Percentiles rank a stretch among this genome's conserved stretches.
Evolutionary conservation across 2,888 invertebrate species (phyloP).

Genomic region (Iselma pallidipennis): DNA sequence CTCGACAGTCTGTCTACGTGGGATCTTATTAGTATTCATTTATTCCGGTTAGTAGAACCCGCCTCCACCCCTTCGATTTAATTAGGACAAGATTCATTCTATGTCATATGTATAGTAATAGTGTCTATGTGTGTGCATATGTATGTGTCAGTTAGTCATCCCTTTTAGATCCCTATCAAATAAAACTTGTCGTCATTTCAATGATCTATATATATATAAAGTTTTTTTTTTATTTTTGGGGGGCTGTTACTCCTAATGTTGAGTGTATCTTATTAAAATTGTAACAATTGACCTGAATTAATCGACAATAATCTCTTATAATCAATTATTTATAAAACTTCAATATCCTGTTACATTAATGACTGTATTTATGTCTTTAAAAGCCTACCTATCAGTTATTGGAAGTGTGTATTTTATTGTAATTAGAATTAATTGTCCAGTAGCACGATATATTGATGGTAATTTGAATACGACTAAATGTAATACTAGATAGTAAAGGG

Average conservation of each 20-base stretch:
- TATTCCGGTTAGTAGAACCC: background rate
- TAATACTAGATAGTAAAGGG: too few relatives aligned
- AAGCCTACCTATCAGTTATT: background rate
- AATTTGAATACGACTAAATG: too few relatives aligned
- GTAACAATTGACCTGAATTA: background rate
- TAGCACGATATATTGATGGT: too few relatives aligned
- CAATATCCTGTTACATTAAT: background rate
- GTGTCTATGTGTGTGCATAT: background rate
- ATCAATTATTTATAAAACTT: background rate
- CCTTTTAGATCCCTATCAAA: background rate
- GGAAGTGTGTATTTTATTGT: background rate
- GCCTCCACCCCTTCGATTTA: background rate
- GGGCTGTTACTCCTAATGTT: too few relatives aligned
- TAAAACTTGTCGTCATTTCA: background rate
- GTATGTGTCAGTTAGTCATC: background rate
- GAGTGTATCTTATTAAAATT: background rate
- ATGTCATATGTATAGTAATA: background rate
- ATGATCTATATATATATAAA: too few relatives aligned
- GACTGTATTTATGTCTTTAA: background rate
- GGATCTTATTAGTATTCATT: background rate
- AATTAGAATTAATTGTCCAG: background rate
- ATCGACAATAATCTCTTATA: background rate
- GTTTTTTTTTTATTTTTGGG: too few relatives aligned
- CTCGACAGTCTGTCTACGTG: too few relatives aligned
- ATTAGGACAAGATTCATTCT: background rate